Percentiles rank a stretch among this genome's conserved stretches.
These are phyloP conservation scores for Forbesichthys agassizii DNA, from an alignment of 2,113 vertebrate species.

Conservation along the genomic window DNA sequence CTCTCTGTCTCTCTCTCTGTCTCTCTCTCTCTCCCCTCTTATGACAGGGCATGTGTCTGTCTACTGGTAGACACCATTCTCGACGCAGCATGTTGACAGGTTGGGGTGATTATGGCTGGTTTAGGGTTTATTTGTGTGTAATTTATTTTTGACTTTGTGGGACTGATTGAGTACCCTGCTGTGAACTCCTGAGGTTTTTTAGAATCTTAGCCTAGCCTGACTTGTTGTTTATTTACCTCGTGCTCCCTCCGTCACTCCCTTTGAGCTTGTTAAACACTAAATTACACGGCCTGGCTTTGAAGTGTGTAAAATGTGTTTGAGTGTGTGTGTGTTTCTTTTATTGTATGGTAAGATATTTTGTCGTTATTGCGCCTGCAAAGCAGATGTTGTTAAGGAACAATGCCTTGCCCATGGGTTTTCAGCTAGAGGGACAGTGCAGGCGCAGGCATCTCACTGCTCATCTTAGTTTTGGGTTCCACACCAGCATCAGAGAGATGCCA, in stretches of 20 bases:
- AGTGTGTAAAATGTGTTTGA: constrained; percentile 48
- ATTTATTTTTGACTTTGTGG: constrained; percentile 24
- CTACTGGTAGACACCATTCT: neutral
- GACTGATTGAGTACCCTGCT: constrained; percentile 30
- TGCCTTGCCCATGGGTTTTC: constrained; percentile 25
- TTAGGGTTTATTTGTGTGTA: too few relatives aligned
- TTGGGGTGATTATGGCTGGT: too few relatives aligned
- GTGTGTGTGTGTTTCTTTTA: constrained; percentile 37
- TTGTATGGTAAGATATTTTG: constrained; percentile 51
- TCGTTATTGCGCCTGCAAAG: constrained; percentile 65
- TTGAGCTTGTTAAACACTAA: constrained; percentile 64
- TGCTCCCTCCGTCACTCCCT: constrained; percentile 40
- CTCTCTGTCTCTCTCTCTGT: constrained; percentile 1
- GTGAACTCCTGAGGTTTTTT: neutral
- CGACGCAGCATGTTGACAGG: too few relatives aligned
- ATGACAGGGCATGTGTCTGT: too few relatives aligned
- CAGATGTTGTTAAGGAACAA: constrained; percentile 59
- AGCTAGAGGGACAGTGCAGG: neutral
- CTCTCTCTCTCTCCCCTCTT: neutral
- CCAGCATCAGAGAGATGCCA: constrained; percentile 37
- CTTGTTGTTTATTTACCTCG: constrained; percentile 59
- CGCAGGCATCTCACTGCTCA: neutral
- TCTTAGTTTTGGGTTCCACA: neutral
- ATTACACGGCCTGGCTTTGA: constrained; percentile 67
- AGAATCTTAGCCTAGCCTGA: constrained; percentile 47